A percentile compares a stretch with the other conserved stretches of the same genome.
Conservation (phyloP, 2,113 vertebrate genomes). For the Strix aluco region DNA sequence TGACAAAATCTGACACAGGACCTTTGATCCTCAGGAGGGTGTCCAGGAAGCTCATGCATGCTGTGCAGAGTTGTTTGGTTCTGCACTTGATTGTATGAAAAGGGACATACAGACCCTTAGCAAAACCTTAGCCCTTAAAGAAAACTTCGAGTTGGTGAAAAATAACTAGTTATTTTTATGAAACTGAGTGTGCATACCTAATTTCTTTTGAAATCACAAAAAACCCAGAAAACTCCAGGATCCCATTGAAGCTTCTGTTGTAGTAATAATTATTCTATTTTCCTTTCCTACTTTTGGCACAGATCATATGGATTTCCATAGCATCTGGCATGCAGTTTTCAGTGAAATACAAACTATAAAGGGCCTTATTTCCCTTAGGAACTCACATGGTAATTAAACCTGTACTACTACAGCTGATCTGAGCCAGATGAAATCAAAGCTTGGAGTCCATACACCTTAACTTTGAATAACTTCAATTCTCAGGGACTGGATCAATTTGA, state of each 20-base stretch:
- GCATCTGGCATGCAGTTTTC: constrained; percentile 45
- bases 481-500: neutral
- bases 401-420: neutral
- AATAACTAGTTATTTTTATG: neutral
- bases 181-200: neutral
- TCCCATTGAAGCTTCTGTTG: neutral
- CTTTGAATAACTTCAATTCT: constrained; percentile 2
- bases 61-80: neutral
- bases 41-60: neutral
- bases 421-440: constrained; percentile 52
- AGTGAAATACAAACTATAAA: constrained; percentile 2
- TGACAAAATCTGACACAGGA: neutral
- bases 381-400: constrained; percentile 15
- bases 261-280: neutral
- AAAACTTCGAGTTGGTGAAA: neutral
- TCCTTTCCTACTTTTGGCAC: neutral
- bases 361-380: constrained; percentile 39
- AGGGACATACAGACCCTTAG: neutral
- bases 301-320: neutral
- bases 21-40: neutral
- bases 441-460: neutral
- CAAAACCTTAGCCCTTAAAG: neutral
- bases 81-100: neutral
- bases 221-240: neutral
- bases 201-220: neutral